Conservation (phyloP, 2,113 vertebrate species). For the Pungitius pungitius region DNA sequence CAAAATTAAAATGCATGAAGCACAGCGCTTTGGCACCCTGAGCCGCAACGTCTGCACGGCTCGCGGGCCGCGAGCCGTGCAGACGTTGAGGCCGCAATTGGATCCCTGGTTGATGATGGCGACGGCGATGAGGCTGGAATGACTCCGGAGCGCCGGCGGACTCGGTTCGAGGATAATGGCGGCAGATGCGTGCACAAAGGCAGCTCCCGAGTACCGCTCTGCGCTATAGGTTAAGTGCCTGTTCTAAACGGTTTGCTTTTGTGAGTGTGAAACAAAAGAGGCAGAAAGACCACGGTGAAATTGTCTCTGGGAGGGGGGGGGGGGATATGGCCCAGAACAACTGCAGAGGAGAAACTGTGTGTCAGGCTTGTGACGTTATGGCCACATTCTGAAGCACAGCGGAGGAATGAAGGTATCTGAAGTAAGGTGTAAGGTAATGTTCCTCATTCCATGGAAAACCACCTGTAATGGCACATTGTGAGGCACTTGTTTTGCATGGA, state of each 20-base stretch:
- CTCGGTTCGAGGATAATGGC: conserved; percentile 59
- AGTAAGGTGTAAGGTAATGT: conserved; percentile 5
- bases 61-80: background rate
- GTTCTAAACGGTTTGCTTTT: conserved; percentile 42
- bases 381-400: background rate
- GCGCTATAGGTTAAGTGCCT: conserved; percentile 53
- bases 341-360: conserved; percentile 17
- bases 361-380: conserved; percentile 19
- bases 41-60: conserved; percentile 4
- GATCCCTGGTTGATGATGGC: conserved; percentile 11
- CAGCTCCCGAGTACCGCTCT: conserved; percentile 24
- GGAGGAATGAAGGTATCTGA: conserved; percentile 18
- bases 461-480: conserved; percentile 11
- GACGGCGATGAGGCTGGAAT: conserved; percentile 37
- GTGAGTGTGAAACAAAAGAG: conserved; percentile 31
- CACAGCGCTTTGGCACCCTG: background rate
- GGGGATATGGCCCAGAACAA: conserved; percentile 16
- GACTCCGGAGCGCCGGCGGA: conserved; percentile 35
- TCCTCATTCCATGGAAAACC: conserved; percentile 22
- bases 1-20: background rate
- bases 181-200: conserved; percentile 39
- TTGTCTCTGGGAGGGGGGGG: conserved; percentile 44
- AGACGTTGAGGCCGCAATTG: background rate
- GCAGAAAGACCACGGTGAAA: conserved; percentile 1
- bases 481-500: background rate